phyloP scores from a whole-genome alignment of 1,140 invertebrate species.

The Stegodyphus dumicola region DNA sequence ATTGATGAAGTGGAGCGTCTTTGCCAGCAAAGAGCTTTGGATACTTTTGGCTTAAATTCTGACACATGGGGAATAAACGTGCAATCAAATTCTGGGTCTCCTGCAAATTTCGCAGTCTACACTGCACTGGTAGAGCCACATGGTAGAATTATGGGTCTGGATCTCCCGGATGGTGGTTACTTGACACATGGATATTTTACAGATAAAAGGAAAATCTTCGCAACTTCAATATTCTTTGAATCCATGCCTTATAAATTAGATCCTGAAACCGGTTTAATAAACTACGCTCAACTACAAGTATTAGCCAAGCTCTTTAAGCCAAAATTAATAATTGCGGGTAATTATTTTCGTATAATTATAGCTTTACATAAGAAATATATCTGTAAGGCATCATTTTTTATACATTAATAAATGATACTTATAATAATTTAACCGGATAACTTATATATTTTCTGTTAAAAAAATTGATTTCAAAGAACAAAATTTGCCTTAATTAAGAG shows the following conservation, averaged over 20 bases:
- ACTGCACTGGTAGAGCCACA: slow-evolving; percentile 89
- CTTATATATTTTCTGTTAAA: too few species aligned
- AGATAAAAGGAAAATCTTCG: slow-evolving; percentile 91
- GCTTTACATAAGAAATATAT: too few species aligned
- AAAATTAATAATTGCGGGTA: slow-evolving; percentile 89
- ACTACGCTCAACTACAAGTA: slow-evolving; percentile 89
- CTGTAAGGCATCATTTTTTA: too few species aligned
- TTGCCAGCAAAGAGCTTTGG: slow-evolving; percentile 86
- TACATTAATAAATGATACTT: too few species aligned
- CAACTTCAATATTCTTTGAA: slow-evolving; percentile 98
- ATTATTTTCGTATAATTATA: neutral
- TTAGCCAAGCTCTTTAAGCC: slow-evolving; percentile 91
- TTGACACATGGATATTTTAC: slow-evolving; percentile 96
- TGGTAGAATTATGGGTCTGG: slow-evolving; percentile 95
- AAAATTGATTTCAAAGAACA: too few species aligned
- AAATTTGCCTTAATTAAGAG: too few species aligned
- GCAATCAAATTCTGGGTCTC: slow-evolving; percentile 96
- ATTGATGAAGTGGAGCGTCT: slow-evolving; percentile 95
- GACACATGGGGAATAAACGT: slow-evolving; percentile 98
- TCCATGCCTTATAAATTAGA: slow-evolving; percentile 97
- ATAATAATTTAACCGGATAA: too few species aligned
- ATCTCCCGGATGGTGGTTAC: slow-evolving; percentile 97
- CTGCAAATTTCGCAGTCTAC: slow-evolving; percentile 97
- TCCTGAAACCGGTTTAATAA: slow-evolving; percentile 87
- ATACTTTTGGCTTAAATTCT: slow-evolving; percentile 84